Evolutionary conservation across 2,888 invertebrate species (phyloP), one percentile per base, ranked within the genome.

Genomic region (Auanema sp.): DNA sequence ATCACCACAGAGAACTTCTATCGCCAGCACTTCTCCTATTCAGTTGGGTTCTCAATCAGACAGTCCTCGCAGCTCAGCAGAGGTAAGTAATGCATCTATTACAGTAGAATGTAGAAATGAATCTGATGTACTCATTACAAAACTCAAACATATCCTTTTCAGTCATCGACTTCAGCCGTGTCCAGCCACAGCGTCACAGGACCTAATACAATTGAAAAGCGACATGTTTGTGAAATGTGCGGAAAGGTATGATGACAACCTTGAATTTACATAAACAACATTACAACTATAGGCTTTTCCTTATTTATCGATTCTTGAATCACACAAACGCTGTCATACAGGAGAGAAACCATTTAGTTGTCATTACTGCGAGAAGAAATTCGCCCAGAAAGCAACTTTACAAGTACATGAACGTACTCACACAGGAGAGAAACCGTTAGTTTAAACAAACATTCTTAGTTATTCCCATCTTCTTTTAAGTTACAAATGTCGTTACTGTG

Each of bases 291-390:
- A 63, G 66, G 66, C 49, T 65, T 71, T 61, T 33, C 70, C 83
- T 8, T 84, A 83, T 65, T 72, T 80, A 47, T 83, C 83, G 16
- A 80, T 84, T 24, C 73, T 84, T 52, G 83, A 84, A 55, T 79
- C 83, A 1, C 84, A 84, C 72, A 80, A 82, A 61, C 74, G 84
- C n/a, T 77, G 78, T 52, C 84, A 84, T 71, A 84, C 84, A 3
- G 83, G 83, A 1, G 83, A 83, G 60, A 81, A 79, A 57, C 83
- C 80, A 6, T 84, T 81, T 71, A 66, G 75, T 43, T 84, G 84
- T 63, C 74, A 74, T 43, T 81, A 71, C 60, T 84, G 84, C 65
- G 77, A 76, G 55, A 84, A 84, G 68, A 67, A 71, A 16, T 84
- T 84, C 64, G 79, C 82, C 1, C 84, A 84, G 60, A 84, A 84